These are phyloP conservation scores for Drosophila cardini DNA, from an alignment of 1,140 invertebrate genomes.

Conservation along the genomic window DNA sequence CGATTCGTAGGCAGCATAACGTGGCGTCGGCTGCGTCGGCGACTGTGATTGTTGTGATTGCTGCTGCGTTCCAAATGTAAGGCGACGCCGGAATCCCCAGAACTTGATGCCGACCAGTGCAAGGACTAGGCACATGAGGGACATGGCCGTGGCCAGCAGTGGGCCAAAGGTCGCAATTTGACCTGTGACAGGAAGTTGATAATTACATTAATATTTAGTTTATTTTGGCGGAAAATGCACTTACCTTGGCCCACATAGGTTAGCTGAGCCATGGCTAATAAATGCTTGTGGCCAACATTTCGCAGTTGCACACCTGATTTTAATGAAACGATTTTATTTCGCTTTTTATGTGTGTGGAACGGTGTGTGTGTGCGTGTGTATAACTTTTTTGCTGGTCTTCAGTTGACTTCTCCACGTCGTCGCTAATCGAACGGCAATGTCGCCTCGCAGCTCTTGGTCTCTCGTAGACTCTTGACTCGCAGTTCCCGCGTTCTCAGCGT, in stretches of 20 bases:
- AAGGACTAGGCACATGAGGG: slow-evolving; percentile 70
- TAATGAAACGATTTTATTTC: slow-evolving; percentile 45
- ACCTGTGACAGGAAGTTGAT: slow-evolving; percentile 32
- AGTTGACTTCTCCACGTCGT: slow-evolving; percentile 72
- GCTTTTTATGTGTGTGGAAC: slow-evolving; percentile 26
- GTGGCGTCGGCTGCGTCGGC: slow-evolving; percentile 45
- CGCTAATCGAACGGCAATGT: slow-evolving; percentile 67
- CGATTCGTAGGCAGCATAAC: slow-evolving; percentile 71
- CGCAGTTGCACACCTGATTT: slow-evolving; percentile 50
- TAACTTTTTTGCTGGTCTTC: slow-evolving; percentile 43
- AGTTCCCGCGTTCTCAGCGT: slow-evolving; percentile 41
- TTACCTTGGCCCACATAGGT: slow-evolving; percentile 70
- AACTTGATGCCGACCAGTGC: slow-evolving; percentile 82
- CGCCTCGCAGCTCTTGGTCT: slow-evolving; percentile 45
- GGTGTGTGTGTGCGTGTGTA: neutral
- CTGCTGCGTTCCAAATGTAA: slow-evolving; percentile 47
- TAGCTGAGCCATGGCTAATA: slow-evolving; percentile 67
- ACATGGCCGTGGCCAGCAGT: slow-evolving; percentile 46
- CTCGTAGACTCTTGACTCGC: slow-evolving; percentile 27
- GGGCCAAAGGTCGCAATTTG: slow-evolving; percentile 49
- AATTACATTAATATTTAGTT: neutral
- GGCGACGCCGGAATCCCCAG: slow-evolving; percentile 84
- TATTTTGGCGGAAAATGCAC: slow-evolving; percentile 3
- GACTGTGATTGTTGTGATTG: slow-evolving; percentile 36
- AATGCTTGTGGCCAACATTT: slow-evolving; percentile 64